A percentile compares a stretch with the other conserved stretches of the same genome.
phyloP scores from a whole-genome alignment of 2,797 vertebrate species.

The Sebastes taczanowskii region DNA sequence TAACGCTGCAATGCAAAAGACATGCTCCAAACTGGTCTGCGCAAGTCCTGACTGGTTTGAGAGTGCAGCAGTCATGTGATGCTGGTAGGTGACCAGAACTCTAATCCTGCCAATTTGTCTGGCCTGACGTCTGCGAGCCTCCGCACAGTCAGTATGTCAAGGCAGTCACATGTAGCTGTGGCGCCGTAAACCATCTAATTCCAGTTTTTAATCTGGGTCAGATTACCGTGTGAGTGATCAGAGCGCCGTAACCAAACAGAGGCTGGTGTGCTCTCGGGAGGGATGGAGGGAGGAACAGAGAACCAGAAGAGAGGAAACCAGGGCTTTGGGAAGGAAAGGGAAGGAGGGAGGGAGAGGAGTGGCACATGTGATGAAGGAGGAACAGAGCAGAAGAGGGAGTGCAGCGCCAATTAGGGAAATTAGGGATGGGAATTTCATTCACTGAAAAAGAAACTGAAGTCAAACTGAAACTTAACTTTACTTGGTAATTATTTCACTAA shows the following conservation, averaged over 20 bases:
- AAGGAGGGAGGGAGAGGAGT: not conserved
- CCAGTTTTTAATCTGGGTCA: conserved; percentile 65
- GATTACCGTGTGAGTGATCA: conserved; percentile 49
- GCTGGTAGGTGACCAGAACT: conserved; percentile 35
- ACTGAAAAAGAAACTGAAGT: not conserved
- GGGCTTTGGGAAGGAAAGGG: not conserved
- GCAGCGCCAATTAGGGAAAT: not conserved
- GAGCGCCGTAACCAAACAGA: conserved; percentile 13
- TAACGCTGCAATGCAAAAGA: conserved; percentile 8
- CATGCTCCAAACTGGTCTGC: conserved; percentile 13
- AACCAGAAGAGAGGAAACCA: not conserved
- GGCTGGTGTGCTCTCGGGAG: conserved; percentile 24
- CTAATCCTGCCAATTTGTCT: conserved; percentile 52
- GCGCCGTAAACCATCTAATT: conserved; percentile 53
- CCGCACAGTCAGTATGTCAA: conserved; percentile 33
- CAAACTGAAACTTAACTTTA: conserved; percentile 15
- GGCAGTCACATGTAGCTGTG: conserved; percentile 31
- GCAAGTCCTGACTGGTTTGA: conserved; percentile 28
- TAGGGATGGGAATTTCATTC: not conserved
- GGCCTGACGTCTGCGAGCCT: conserved; percentile 19
- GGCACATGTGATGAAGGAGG: not conserved
- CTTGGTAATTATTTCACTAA: not conserved
- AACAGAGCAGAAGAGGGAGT: not conserved
- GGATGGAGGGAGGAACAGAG: not conserved
- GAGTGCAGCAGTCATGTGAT: conserved; percentile 12